Percentiles rank a stretch among this genome's conserved stretches.
Evolutionary conservation across 2,888 invertebrate genomes (phyloP).

Genomic region (Brachypalpus laphriformis): DNA sequence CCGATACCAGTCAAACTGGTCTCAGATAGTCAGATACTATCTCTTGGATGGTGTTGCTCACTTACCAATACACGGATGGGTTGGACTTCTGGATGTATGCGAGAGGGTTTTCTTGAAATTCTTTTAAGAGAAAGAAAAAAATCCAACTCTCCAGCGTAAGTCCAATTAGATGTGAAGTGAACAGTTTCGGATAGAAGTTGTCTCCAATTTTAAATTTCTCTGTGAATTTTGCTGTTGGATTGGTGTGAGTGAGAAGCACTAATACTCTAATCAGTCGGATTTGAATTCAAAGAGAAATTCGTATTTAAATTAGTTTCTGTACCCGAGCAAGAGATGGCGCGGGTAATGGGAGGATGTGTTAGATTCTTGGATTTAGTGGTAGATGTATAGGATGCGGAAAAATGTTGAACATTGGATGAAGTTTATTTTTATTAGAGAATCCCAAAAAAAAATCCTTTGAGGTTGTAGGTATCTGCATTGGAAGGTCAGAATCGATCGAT

Average conservation of each 20-base stretch:
- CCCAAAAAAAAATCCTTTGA: not conserved
- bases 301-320: not conserved
- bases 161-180: constrained; percentile 35
- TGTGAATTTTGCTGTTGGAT: not conserved
- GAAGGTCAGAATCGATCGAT: too few species aligned
- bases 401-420: constrained; percentile 11
- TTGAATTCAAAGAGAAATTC: constrained; percentile 31
- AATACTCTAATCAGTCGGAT: constrained; percentile 17
- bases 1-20: constrained; percentile 39
- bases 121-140: constrained; percentile 55
- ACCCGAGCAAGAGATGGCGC: constrained; percentile 63
- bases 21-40: not conserved
- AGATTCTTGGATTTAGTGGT: constrained; percentile 50
- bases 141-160: constrained; percentile 15
- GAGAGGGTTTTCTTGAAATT: not conserved
- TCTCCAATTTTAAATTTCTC: constrained; percentile 13
- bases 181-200: constrained; percentile 3
- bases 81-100: not conserved
- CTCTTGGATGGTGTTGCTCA: not conserved
- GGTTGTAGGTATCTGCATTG: too few species aligned
- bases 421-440: not conserved
- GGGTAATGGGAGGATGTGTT: constrained; percentile 10
- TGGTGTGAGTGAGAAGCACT: constrained; percentile 55
- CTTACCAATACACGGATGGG: constrained; percentile 10
- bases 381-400: constrained; percentile 42